Percentiles rank a stretch among this genome's conserved stretches.
Conservation (phyloP, 2,888 invertebrate genomes). For the Tineola bisselliella region DNA sequence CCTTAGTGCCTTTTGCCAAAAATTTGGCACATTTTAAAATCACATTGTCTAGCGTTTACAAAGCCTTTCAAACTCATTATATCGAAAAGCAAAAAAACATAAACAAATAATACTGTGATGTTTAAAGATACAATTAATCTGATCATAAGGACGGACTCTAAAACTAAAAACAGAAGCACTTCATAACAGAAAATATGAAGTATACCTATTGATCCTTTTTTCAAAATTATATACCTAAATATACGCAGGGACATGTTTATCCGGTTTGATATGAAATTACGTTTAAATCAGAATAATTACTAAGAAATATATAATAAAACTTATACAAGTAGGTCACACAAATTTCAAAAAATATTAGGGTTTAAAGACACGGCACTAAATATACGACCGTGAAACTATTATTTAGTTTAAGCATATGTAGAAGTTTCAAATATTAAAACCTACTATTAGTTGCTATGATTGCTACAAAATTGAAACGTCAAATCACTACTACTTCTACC, state of each 20-base stretch:
- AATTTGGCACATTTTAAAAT: conserved; percentile 4
- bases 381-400: not conserved
- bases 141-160: not conserved
- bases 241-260: not conserved
- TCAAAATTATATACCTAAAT: not conserved
- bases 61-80: not conserved
- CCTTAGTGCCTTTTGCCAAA: not conserved
- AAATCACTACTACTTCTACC: not conserved
- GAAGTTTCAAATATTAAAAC: not conserved
- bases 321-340: not conserved
- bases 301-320: not conserved
- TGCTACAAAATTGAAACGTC: not conserved
- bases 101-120: too few species aligned
- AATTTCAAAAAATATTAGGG: not conserved
- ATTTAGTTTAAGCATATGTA: not conserved
- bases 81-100: too few species aligned
- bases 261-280: not conserved
- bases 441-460: not conserved
- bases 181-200: not conserved
- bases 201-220: not conserved
- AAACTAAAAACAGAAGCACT: not conserved
- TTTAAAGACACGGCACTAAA: not conserved
- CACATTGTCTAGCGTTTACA: not conserved
- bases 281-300: not conserved
- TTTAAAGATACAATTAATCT: not conserved